These are phyloP conservation scores for Drosophila arawakana DNA, from an alignment of 1,140 invertebrate genomes.

Conservation along the genomic window DNA sequence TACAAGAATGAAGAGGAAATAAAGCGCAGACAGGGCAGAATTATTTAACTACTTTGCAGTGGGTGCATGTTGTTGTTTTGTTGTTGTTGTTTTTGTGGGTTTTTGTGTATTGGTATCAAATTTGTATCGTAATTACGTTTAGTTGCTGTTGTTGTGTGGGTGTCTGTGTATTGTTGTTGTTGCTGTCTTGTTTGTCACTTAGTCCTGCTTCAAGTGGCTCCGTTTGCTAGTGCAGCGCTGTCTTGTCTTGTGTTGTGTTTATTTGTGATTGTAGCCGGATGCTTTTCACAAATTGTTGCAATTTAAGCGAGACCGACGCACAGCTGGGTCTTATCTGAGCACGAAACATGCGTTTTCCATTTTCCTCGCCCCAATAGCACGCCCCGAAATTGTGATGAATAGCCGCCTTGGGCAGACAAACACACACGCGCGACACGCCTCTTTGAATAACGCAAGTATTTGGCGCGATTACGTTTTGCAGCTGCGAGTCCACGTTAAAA, in stretches of 20 bases:
- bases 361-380: conserved; percentile 63
- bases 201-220: conserved; percentile 31
- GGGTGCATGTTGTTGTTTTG: conserved; percentile 75
- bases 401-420: conserved; percentile 32
- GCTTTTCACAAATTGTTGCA: conserved; percentile 49
- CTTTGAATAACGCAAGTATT: conserved; percentile 15
- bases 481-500: conserved; percentile 30
- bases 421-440: conserved; percentile 52
- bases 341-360: conserved; percentile 75
- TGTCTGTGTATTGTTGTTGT: conserved; percentile 7
- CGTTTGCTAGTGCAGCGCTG: conserved; percentile 12
- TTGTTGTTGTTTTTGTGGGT: conserved; percentile 22
- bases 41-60: conserved; percentile 82
- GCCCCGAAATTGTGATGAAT: conserved; percentile 40
- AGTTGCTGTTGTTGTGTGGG: conserved; percentile 13
- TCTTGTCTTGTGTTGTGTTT: conserved; percentile 4
- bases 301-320: conserved; percentile 57
- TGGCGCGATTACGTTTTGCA: conserved; percentile 19
- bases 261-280: conserved; percentile 29
- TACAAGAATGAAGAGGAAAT: conserved; percentile 77
- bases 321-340: conserved; percentile 67
- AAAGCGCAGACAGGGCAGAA: conserved; percentile 82
- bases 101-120: conserved; percentile 15
- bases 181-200: conserved; percentile 18
- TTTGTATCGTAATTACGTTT: conserved; percentile 9